Conservation (phyloP, 2,888 invertebrate species). For the Heteromyza rotundicornis region DNA sequence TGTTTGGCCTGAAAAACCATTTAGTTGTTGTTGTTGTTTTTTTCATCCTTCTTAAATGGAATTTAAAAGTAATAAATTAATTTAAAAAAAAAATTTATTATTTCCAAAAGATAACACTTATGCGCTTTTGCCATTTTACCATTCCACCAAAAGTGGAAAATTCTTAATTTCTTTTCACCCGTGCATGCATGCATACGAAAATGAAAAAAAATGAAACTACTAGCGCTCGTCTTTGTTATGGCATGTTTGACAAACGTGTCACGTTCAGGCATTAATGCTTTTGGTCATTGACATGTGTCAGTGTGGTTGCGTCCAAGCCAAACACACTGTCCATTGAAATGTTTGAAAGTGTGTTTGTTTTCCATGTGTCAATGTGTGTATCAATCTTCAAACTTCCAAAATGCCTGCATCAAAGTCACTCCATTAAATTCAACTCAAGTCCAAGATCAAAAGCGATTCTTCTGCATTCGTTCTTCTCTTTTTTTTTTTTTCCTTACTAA, state of each 20-base stretch:
- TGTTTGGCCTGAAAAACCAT: not conserved
- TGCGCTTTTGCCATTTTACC: no score
- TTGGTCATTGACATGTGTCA: conserved; percentile 24
- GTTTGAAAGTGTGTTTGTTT: not conserved
- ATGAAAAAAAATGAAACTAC: no score
- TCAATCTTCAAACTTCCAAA: no score
- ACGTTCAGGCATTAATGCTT: conserved; percentile 19
- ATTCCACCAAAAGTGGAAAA: no score
- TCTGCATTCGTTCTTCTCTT: not conserved
- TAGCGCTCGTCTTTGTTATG: not conserved
- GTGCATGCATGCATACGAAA: no score
- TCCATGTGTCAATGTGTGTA: not conserved
- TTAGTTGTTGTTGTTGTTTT: no score
- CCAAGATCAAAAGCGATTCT: not conserved
- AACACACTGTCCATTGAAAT: not conserved
- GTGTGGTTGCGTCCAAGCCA: not conserved
- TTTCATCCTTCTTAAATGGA: no score
- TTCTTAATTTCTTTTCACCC: no score
- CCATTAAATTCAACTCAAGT: no score
- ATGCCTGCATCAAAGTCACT: no score
- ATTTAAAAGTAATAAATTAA: not conserved
- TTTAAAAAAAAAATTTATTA: not conserved
- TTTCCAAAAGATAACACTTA: no score
- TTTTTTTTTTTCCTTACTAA: not conserved
- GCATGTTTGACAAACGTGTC: conserved; percentile 19